Conservation (phyloP, 2,888 invertebrate genomes). For the Malthinus seriepunctatus region DNA sequence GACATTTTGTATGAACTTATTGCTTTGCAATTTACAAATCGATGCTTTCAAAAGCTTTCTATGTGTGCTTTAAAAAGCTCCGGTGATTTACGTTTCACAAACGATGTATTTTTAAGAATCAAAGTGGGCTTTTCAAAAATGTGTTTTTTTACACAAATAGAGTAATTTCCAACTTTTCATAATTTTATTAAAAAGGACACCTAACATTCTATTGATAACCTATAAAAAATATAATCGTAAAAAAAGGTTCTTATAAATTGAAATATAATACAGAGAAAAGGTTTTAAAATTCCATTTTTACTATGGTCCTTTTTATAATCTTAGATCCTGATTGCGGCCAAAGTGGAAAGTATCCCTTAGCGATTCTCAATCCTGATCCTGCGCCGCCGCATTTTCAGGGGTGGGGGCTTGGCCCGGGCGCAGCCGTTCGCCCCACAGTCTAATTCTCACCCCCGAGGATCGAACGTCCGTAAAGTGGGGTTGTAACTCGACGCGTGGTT, state of each 20-base stretch:
- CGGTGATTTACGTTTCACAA: too few species aligned
- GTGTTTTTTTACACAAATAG: too few species aligned
- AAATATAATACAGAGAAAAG: slow-evolving; percentile 5
- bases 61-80: too few species aligned
- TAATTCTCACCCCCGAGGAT: slow-evolving; percentile 44
- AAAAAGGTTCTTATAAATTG: slow-evolving; percentile 1
- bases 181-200: too few species aligned
- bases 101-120: too few species aligned
- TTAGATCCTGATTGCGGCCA: slow-evolving; percentile 32
- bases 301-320: slow-evolving; percentile 26
- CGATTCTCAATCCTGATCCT: slow-evolving; percentile 34
- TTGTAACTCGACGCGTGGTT: slow-evolving; percentile 32
- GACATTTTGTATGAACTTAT: too few species aligned
- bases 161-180: too few species aligned
- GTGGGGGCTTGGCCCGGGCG: slow-evolving; percentile 55
- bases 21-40: too few species aligned
- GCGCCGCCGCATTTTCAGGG: slow-evolving; percentile 45
- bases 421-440: slow-evolving; percentile 52
- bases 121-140: too few species aligned
- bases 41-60: too few species aligned
- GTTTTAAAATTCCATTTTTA: slow-evolving; percentile 16
- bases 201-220: too few species aligned
- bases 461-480: slow-evolving; percentile 29
- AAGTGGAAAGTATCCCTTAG: slow-evolving; percentile 32
- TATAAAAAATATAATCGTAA: not conserved